A percentile compares a stretch with the other conserved stretches of the same genome.
These are phyloP conservation scores for Mythimna lalbum DNA, from an alignment of 2,888 invertebrate species.

Conservation along the genomic window DNA sequence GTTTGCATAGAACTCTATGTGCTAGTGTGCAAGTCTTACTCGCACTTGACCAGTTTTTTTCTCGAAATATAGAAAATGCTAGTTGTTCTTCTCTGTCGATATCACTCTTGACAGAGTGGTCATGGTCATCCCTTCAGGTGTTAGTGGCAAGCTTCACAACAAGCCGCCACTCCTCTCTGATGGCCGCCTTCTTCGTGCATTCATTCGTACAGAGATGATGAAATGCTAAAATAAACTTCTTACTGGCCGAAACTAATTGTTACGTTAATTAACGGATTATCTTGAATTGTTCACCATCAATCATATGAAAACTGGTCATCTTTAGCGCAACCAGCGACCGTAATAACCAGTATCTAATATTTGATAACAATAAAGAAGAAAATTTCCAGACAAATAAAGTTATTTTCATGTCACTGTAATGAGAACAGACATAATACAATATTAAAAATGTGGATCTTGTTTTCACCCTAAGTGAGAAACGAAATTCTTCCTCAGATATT, in stretches of 20 bases:
- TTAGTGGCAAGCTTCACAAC: too few relatives aligned
- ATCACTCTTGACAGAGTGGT: too few relatives aligned
- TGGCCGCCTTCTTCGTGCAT: too few relatives aligned
- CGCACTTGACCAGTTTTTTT: too few relatives aligned
- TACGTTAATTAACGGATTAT: background rate
- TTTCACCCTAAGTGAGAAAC: constrained; percentile 1
- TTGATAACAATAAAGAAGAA: background rate
- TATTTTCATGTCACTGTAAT: background rate
- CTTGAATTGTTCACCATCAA: background rate
- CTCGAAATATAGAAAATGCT: too few relatives aligned
- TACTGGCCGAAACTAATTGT: background rate
- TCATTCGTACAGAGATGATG: too few relatives aligned
- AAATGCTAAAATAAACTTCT: too few relatives aligned
- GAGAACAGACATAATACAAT: constrained; percentile 2
- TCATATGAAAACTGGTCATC: background rate
- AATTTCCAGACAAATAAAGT: background rate
- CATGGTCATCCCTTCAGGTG: too few relatives aligned
- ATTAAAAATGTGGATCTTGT: background rate
- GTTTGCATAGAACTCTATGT: too few relatives aligned
- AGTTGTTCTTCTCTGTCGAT: too few relatives aligned
- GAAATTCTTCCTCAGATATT: constrained; percentile 10
- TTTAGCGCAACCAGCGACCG: background rate
- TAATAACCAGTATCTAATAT: background rate
- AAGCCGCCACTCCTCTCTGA: too few relatives aligned
- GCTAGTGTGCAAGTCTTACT: too few relatives aligned